A percentile compares a stretch with the other conserved stretches of the same genome.
phyloP scores from a whole-genome alignment of 2,888 invertebrate species.

The Lingula anatina region DNA sequence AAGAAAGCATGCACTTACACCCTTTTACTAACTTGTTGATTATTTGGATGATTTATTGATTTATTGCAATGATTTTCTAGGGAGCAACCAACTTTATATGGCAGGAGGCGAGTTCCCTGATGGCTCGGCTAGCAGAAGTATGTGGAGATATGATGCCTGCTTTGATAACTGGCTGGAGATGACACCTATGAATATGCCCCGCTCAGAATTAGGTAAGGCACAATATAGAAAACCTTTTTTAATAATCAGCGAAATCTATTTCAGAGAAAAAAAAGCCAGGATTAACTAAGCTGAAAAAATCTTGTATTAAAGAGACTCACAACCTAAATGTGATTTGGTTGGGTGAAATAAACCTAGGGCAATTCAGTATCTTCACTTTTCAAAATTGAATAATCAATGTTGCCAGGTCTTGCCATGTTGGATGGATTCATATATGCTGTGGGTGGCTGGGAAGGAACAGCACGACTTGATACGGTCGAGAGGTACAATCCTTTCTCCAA shows the following conservation, averaged over 20 bases:
- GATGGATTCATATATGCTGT: constrained; percentile 56
- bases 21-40: too few relatives aligned
- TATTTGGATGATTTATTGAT: too few relatives aligned
- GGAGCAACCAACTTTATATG: constrained; percentile 51
- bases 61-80: not conserved
- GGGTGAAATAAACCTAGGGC: not conserved
- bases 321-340: too few relatives aligned
- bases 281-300: too few relatives aligned
- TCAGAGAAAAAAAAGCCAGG: too few relatives aligned
- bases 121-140: constrained; percentile 53
- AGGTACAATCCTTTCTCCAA: constrained; percentile 53
- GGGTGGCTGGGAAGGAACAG: constrained; percentile 56
- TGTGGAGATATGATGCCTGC: constrained; percentile 56
- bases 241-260: too few relatives aligned
- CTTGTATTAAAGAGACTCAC: too few relatives aligned
- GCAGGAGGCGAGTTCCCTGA: constrained; percentile 58
- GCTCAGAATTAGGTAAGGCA: constrained; percentile 54
- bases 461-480: constrained; percentile 53
- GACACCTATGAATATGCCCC: constrained; percentile 54
- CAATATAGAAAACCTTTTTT: not conserved
- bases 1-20: too few relatives aligned
- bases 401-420: constrained; percentile 53
- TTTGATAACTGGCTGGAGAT: constrained; percentile 55
- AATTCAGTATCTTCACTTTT: not conserved
- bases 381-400: not conserved